Percentiles rank a stretch among this genome's conserved stretches.
Evolutionary conservation across 1,140 invertebrate species (phyloP).

Genomic region (Camponotus vicinus): DNA sequence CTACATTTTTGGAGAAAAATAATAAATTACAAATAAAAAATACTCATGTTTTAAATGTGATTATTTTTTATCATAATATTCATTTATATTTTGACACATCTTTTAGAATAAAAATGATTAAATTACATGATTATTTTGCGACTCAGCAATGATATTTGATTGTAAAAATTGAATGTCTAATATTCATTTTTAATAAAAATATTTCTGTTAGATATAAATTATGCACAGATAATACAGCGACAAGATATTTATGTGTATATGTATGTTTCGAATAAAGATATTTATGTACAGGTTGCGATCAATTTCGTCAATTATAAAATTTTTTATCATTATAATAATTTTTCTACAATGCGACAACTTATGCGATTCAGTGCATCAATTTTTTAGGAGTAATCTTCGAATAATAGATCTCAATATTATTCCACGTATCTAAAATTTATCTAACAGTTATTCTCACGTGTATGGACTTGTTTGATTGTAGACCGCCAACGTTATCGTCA

Average conservation of each 20-base stretch:
- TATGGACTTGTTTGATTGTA: slow-evolving; percentile 52
- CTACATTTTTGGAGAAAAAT: background rate
- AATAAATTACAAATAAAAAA: background rate
- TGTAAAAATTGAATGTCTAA: background rate
- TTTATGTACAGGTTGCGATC: background rate
- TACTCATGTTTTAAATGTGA: background rate
- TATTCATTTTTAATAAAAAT: background rate
- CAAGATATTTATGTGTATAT: no score
- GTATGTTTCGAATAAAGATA: background rate
- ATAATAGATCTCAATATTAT: slow-evolving; percentile 14
- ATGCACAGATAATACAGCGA: background rate
- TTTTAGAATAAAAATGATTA: background rate
- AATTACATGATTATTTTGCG: background rate
- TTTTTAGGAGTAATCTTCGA: slow-evolving; percentile 3
- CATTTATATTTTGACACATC: background rate
- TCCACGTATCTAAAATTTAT: background rate
- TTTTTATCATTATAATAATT: background rate
- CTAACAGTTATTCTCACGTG: slow-evolving; percentile 39
- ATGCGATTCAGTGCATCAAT: background rate
- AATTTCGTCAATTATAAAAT: background rate
- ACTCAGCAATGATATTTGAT: background rate
- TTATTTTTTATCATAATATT: background rate
- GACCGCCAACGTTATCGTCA: background rate
- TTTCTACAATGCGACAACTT: background rate
- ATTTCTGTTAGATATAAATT: background rate